Conservation (phyloP, 2,113 vertebrate genomes). For the Cettia cetti region DNA sequence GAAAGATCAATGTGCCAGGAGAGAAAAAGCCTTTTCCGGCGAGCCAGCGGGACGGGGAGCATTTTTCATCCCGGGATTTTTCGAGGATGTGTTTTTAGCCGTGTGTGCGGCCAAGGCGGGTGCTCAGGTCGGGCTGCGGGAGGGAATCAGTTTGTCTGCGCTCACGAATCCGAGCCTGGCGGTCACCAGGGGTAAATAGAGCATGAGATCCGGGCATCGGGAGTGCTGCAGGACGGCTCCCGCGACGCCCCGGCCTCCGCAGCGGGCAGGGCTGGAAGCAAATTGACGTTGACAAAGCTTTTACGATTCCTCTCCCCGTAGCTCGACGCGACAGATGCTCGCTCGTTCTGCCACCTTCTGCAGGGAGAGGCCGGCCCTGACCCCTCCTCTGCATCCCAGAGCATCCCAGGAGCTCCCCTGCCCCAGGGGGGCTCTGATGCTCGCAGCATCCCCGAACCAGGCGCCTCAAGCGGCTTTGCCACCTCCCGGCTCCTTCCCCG, state of each 20-base stretch:
- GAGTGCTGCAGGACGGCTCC: background rate
- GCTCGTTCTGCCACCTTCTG: background rate
- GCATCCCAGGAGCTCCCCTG: background rate
- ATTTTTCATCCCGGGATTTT: background rate
- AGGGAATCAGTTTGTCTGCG: background rate
- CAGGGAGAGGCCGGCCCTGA: too few species aligned
- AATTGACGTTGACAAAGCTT: constrained; percentile 17
- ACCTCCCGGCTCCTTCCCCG: accelerated
- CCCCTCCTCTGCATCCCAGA: background rate
- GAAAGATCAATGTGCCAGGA: background rate
- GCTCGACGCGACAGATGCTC: background rate
- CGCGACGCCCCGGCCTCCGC: background rate
- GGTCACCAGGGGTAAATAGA: constrained; percentile 33
- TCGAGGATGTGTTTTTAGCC: background rate
- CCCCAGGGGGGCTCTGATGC: background rate
- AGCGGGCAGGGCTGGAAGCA: background rate
- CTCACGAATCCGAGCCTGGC: background rate
- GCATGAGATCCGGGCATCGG: background rate
- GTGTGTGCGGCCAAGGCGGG: accelerated
- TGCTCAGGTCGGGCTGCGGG: accelerated
- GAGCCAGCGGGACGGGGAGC: background rate
- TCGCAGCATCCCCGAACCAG: too few species aligned
- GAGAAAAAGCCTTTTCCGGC: background rate
- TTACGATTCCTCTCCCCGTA: background rate
- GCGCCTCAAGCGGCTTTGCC: too few species aligned